These are phyloP conservation scores for Channa argus DNA, from an alignment of 2,113 vertebrate genomes.

Conservation along the genomic window DNA sequence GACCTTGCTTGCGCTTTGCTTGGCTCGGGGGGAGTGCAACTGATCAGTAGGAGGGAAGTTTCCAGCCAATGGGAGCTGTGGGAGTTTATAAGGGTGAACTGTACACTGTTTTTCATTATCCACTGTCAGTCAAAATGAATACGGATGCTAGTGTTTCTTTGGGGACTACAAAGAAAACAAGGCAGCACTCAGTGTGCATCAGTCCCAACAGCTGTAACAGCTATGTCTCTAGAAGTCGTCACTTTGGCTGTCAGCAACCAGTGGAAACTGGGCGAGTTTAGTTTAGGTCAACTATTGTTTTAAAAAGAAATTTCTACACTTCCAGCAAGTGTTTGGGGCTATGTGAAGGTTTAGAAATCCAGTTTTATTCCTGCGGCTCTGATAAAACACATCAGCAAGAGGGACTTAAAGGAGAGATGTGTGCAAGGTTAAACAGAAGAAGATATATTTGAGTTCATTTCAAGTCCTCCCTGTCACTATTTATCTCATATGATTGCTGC, in stretches of 20 bases:
- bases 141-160: not conserved
- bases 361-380: not conserved
- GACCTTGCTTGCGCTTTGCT: too few species aligned
- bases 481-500: not conserved
- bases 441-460: constrained; percentile 3
- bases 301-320: too few species aligned
- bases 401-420: not conserved
- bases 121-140: not conserved
- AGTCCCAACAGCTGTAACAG: not conserved
- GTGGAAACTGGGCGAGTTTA: too few species aligned
- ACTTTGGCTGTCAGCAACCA: too few species aligned
- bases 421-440: constrained; percentile 5
- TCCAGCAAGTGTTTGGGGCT: not conserved
- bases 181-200: not conserved
- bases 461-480: not conserved
- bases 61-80: too few species aligned
- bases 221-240: too few species aligned
- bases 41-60: too few species aligned
- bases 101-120: not conserved
- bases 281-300: too few species aligned
- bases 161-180: not conserved
- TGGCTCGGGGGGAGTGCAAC: too few species aligned
- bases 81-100: too few species aligned
- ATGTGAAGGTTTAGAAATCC: not conserved
- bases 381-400: not conserved